A percentile compares a stretch with the other conserved stretches of the same genome.
These are phyloP conservation scores for Chrysina gloriosa DNA, from an alignment of 2,888 invertebrate species.

Conservation along the genomic window DNA sequence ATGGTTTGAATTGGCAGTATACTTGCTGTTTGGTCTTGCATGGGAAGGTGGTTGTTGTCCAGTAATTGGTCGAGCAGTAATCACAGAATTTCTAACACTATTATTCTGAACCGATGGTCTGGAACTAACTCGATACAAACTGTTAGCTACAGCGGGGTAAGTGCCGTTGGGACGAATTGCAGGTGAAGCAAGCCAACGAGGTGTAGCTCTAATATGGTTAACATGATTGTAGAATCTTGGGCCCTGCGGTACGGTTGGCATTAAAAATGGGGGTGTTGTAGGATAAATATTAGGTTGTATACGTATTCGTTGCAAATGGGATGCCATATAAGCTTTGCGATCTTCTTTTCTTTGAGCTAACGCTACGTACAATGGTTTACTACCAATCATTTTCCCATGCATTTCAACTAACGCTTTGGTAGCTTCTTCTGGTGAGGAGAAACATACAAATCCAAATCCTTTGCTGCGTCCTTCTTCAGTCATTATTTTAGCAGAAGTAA, in stretches of 20 bases:
- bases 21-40: constrained; percentile 83
- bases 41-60: constrained; percentile 82
- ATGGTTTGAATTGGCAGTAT: constrained; percentile 80
- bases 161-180: constrained; percentile 77
- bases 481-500: constrained; percentile 78
- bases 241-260: constrained; percentile 90
- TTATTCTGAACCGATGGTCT: constrained; percentile 71
- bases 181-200: constrained; percentile 85
- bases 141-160: constrained; percentile 67
- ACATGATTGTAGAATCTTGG: constrained; percentile 91
- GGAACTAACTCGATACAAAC: constrained; percentile 58
- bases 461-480: constrained; percentile 67
- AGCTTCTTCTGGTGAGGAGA: constrained; percentile 76
- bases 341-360: constrained; percentile 80
- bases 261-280: constrained; percentile 78
- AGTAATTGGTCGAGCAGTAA: constrained; percentile 82
- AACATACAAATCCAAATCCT: constrained; percentile 79
- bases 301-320: constrained; percentile 82
- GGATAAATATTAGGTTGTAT: constrained; percentile 81
- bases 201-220: constrained; percentile 89
- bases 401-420: constrained; percentile 79
- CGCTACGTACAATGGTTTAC: constrained; percentile 78
- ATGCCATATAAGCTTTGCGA: constrained; percentile 74
- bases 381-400: constrained; percentile 74
- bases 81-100: constrained; percentile 74